Evolutionary conservation across 2,888 invertebrate genomes (phyloP), one percentile per base, ranked within the genome.

Genomic region (Lamellibrachia satsuma): DNA sequence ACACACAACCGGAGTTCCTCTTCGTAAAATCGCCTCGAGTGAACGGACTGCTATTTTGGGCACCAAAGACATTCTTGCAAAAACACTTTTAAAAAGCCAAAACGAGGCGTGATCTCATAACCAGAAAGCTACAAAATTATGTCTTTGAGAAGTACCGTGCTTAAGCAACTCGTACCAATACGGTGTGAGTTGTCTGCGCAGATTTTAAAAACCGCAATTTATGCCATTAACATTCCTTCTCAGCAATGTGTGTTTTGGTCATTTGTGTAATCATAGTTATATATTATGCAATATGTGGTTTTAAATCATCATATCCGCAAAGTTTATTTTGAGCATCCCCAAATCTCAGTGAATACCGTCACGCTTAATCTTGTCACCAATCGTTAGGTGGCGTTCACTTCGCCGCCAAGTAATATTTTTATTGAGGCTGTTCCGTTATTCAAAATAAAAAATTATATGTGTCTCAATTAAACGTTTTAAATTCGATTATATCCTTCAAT

Each of bases 91-190:
- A 39, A 39, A 39, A 39, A 11, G n/a, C 75, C 75, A 22, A 75
- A 75, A 75, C 75, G n/a, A 75, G n/a, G n/a, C 22, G 75, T n/a
- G 75, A 75, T n/a, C 75, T 75, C 75, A 22, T 75, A 75, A 22
- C 75, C 75, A 11, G 75, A 3, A 75, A 15, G 75, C 15, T 4
- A 75, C 6, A 75, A 15, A 6, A 6, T 4, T 22, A 75, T 15
- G 75, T 75, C 75, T 75, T 75, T 75, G 22, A 75, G 75, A 75
- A 75, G 75, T 75, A 75, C 75, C 75, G 75, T 75, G 75, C 22
- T 15, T 22, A 75, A 22, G 6, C 75, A 75, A 75, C 75, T 75
- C 75, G 75, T 75, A 75, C 75, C 75, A 75, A 75, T 39, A 39
- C 39, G 39, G 39, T 39, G 39, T 39, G 39, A 75, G 22, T 75